Evolutionary conservation across 2,888 invertebrate genomes (phyloP).

Genomic region (Periphyllus acericola): DNA sequence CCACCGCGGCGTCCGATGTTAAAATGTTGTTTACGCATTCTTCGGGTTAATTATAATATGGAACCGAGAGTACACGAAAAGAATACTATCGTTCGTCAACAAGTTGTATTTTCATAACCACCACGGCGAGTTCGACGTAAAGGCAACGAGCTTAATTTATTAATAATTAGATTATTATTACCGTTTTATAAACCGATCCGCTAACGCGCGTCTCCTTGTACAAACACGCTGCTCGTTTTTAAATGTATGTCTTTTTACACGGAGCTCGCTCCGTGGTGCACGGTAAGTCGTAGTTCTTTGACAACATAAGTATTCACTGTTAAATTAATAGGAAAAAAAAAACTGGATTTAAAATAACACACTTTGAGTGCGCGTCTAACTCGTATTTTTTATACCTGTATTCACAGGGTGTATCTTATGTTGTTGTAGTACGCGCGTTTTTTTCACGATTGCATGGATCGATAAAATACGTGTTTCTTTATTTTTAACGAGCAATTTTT

Average conservation of each 20-base stretch:
- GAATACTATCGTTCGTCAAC: neutral
- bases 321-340: neutral
- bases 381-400: too few species aligned
- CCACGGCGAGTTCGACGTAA: neutral
- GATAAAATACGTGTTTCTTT: too few species aligned
- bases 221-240: neutral
- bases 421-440: too few species aligned
- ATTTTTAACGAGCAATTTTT: too few species aligned
- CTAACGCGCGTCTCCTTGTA: neutral
- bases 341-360: neutral
- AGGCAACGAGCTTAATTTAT: neutral
- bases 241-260: neutral
- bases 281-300: too few species aligned
- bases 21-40: neutral
- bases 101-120: neutral
- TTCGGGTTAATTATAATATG: neutral
- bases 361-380: neutral
- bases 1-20: neutral
- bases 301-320: neutral
- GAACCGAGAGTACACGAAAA: neutral
- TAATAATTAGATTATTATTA: neutral
- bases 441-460: too few species aligned
- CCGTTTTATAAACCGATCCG: neutral
- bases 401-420: too few species aligned
- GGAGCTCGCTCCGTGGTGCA: neutral